phyloP scores from a whole-genome alignment of 2,797 vertebrate genomes.

The Ctenosaura bakeri region DNA sequence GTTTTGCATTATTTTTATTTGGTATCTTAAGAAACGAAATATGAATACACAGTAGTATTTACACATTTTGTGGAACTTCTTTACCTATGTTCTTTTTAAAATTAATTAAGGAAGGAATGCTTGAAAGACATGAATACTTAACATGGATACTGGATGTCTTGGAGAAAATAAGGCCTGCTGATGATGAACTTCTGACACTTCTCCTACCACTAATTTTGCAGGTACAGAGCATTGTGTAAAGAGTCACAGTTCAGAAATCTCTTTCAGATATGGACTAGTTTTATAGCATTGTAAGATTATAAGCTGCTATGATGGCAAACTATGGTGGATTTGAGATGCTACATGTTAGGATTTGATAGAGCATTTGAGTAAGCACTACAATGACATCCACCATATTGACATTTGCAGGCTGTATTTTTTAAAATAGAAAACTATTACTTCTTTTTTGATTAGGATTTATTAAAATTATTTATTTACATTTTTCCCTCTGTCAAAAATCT shows the following conservation, averaged over 20 bases:
- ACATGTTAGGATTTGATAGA: neutral
- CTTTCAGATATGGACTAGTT: neutral
- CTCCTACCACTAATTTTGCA: slow-evolving; percentile 80
- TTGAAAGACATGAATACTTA: slow-evolving; percentile 82
- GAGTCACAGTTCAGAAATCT: neutral
- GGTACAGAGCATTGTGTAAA: slow-evolving; percentile 61
- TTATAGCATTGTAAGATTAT: neutral
- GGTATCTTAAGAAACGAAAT: neutral
- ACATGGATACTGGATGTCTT: slow-evolving; percentile 83
- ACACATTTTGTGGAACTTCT: neutral
- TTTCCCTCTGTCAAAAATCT: too few species aligned
- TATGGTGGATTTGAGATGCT: neutral
- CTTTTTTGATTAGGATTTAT: too few species aligned
- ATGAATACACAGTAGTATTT: neutral
- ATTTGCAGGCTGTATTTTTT: neutral
- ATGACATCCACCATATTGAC: neutral
- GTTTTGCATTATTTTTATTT: neutral
- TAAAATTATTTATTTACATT: too few species aligned
- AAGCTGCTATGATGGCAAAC: neutral
- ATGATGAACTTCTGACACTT: slow-evolving; percentile 82
- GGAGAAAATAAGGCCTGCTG: slow-evolving; percentile 80
- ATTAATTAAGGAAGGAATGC: slow-evolving; percentile 80
- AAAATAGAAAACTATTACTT: neutral
- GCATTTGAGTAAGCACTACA: neutral
- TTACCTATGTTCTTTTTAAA: slow-evolving; percentile 14